Evolutionary conservation across 2,797 vertebrate genomes (phyloP).

Genomic region (Poeciliopsis presidionis): DNA sequence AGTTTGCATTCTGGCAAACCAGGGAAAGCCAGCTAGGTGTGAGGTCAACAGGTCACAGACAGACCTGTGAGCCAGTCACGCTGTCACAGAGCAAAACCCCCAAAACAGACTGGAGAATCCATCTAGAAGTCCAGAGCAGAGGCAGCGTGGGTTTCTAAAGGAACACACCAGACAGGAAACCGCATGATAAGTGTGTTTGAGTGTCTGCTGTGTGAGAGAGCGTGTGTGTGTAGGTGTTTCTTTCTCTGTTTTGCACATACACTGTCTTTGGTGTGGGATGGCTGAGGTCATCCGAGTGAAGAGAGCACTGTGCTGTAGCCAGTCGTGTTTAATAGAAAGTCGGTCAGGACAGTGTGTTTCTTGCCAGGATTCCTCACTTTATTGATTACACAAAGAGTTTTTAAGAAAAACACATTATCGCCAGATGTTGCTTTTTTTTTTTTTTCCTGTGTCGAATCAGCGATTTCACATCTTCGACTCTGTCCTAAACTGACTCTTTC

Average conservation of each 20-base stretch:
- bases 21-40: conserved; percentile 66
- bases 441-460: neutral
- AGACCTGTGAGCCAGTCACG: conserved; percentile 50
- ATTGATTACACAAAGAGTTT: conserved; percentile 51
- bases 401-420: conserved; percentile 31
- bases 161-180: conserved; percentile 80
- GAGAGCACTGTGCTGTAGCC: conserved; percentile 46
- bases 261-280: conserved; percentile 58
- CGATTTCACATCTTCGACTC: conserved; percentile 12
- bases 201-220: conserved; percentile 54
- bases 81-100: conserved; percentile 49
- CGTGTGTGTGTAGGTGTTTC: conserved; percentile 57
- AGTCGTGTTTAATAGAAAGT: conserved; percentile 51
- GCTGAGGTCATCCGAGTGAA: conserved; percentile 74
- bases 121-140: conserved; percentile 64
- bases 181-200: conserved; percentile 67
- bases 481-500: conserved; percentile 3
- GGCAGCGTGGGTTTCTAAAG: conserved; percentile 71
- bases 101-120: conserved; percentile 77
- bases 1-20: conserved; percentile 40
- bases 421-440: conserved; percentile 38
- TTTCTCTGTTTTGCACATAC: conserved; percentile 75
- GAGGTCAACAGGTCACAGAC: conserved; percentile 74
- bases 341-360: conserved; percentile 29
- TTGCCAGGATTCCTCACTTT: conserved; percentile 42